phyloP scores from a whole-genome alignment of 2,888 invertebrate species.

The Junonia oenone region DNA sequence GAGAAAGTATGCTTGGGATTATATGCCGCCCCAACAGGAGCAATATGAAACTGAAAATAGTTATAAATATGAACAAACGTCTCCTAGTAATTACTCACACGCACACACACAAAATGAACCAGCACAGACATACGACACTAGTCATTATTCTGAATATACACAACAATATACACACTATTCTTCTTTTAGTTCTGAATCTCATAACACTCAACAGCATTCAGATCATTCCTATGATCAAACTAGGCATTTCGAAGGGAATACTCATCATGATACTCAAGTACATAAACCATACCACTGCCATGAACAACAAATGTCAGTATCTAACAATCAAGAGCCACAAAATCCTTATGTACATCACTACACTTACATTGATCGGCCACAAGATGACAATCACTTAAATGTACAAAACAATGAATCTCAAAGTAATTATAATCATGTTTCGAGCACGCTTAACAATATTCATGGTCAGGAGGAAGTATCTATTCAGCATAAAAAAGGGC shows the following conservation, averaged over 20 bases:
- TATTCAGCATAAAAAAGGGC: constrained; percentile 5
- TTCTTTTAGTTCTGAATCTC: constrained; percentile 17
- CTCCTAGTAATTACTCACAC: background rate
- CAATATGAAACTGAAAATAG: constrained; percentile 30
- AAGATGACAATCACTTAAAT: constrained; percentile 29
- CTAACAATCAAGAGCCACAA: constrained; percentile 8
- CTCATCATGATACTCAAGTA: background rate
- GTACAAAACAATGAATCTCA: constrained; percentile 16
- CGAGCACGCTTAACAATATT: background rate
- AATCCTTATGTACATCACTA: constrained; percentile 25
- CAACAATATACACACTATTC: constrained; percentile 12
- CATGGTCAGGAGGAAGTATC: background rate
- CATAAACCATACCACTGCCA: background rate
- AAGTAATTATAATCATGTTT: background rate
- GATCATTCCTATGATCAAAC: constrained; percentile 21
- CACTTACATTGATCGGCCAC: constrained; percentile 23
- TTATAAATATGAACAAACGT: constrained; percentile 27
- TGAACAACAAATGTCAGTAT: constrained; percentile 16
- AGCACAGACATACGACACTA: background rate
- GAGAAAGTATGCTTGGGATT: constrained; percentile 58
- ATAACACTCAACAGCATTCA: constrained; percentile 26
- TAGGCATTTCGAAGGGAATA: background rate
- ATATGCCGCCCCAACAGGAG: constrained; percentile 36
- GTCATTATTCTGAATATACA: background rate
- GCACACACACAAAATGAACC: background rate